A percentile compares a stretch with the other conserved stretches of the same genome.
Evolutionary conservation across 2,113 vertebrate genomes (phyloP).

Genomic region (Pelvicachromis taeniatus): DNA sequence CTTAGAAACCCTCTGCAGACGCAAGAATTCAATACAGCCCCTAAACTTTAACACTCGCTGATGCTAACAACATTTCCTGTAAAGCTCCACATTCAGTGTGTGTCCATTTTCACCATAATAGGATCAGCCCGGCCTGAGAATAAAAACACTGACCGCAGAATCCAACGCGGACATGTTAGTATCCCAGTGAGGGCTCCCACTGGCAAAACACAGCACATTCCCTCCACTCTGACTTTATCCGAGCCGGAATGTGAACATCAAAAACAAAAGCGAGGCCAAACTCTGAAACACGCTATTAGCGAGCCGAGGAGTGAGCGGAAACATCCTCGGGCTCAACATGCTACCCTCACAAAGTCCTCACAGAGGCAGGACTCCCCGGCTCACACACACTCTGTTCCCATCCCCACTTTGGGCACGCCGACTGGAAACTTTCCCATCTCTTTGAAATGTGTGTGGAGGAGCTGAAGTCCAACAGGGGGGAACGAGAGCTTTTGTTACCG

Average conservation of each 20-base stretch:
- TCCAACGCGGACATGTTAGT: neutral
- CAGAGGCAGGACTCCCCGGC: neutral
- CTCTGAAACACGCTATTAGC: neutral
- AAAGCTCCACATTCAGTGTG: neutral
- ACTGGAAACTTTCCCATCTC: neutral
- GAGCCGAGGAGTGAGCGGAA: neutral
- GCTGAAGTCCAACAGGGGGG: neutral
- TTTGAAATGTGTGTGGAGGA: neutral
- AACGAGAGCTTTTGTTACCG: constrained; percentile 52
- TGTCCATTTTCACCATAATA: neutral
- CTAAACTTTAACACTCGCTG: neutral
- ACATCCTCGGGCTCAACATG: neutral
- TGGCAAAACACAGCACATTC: neutral
- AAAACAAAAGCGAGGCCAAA: neutral
- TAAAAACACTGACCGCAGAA: neutral
- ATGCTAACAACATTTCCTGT: neutral
- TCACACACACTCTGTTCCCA: neutral
- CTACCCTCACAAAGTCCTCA: neutral
- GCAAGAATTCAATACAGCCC: neutral
- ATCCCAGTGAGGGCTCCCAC: neutral
- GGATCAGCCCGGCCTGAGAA: neutral
- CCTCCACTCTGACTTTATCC: neutral
- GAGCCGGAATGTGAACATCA: neutral
- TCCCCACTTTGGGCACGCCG: neutral
- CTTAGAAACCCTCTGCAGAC: neutral